Conservation (phyloP, 2,113 vertebrate genomes). For the Oreochromis tanganicae region DNA sequence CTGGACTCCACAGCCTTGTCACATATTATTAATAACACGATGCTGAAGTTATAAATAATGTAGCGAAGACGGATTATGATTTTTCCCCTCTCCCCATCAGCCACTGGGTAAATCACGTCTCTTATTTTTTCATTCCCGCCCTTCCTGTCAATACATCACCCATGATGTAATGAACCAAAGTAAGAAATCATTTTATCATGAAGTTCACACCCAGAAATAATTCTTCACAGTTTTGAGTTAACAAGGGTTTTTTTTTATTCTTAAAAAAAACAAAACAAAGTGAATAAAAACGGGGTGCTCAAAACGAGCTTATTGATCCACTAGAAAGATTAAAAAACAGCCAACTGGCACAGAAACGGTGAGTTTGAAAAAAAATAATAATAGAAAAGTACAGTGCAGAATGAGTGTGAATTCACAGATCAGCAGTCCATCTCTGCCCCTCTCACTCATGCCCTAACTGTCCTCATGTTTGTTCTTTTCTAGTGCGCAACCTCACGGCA, state of each 20-base stretch:
- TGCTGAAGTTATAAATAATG: background rate
- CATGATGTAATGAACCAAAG: background rate
- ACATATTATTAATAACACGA: background rate
- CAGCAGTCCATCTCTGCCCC: constrained; percentile 36
- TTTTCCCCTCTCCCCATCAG: background rate
- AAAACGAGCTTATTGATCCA: constrained; percentile 27
- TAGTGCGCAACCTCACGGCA: constrained; percentile 4
- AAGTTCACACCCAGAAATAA: background rate
- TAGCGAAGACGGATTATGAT: background rate
- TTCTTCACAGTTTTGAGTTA: background rate
- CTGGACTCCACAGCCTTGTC: background rate
- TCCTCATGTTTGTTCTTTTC: background rate
- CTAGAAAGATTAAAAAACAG: constrained; percentile 2
- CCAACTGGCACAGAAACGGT: background rate
- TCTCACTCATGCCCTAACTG: background rate
- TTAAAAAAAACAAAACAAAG: background rate
- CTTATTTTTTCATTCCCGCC: background rate
- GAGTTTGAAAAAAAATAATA: background rate
- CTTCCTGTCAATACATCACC: background rate
- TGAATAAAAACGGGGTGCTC: constrained; percentile 35
- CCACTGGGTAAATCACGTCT: background rate
- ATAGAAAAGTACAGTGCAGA: constrained; percentile 69
- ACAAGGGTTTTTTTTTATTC: constrained; percentile 42
- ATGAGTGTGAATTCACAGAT: constrained; percentile 52
- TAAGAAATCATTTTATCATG: background rate